phyloP scores from a whole-genome alignment of 2,797 vertebrate species.

The Apogon hyalosoma region DNA sequence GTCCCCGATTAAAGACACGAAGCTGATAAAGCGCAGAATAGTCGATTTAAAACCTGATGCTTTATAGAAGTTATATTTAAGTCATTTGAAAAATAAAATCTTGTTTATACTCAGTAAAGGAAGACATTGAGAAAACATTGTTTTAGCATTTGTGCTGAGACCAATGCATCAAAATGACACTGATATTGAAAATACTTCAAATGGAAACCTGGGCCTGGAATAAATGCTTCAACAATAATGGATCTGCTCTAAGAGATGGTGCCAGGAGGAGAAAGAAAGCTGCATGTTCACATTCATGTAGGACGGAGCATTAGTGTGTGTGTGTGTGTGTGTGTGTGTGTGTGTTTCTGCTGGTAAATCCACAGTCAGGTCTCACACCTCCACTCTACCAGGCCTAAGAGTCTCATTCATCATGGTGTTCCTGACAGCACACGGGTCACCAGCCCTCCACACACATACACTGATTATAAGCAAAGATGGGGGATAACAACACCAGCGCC shows the following conservation, averaged over 20 bases:
- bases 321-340: too few species aligned
- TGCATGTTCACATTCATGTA: background rate
- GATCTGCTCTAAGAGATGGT: constrained; percentile 6
- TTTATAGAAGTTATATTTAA: background rate
- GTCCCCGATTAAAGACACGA: too few species aligned
- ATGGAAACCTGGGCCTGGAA: background rate
- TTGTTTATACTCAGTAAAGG: background rate
- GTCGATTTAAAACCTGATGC: background rate
- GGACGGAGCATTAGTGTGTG: too few species aligned
- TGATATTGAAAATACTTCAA: background rate
- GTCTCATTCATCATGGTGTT: constrained; percentile 61
- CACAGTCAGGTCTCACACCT: constrained; percentile 50
- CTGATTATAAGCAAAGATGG: constrained; percentile 44
- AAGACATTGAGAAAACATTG: background rate
- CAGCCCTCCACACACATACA: constrained; percentile 9
- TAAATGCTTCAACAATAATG: constrained; percentile 9
- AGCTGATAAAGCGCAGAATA: too few species aligned
- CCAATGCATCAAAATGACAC: background rate
- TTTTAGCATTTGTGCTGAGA: background rate
- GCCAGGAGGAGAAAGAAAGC: background rate
- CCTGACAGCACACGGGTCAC: constrained; percentile 57
- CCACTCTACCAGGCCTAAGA: constrained; percentile 50
- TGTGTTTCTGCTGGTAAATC: too few species aligned
- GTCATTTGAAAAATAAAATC: background rate
- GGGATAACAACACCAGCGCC: constrained; percentile 8